These are phyloP conservation scores for Colletes gigas DNA, from an alignment of 1,140 invertebrate genomes.

Conservation along the genomic window DNA sequence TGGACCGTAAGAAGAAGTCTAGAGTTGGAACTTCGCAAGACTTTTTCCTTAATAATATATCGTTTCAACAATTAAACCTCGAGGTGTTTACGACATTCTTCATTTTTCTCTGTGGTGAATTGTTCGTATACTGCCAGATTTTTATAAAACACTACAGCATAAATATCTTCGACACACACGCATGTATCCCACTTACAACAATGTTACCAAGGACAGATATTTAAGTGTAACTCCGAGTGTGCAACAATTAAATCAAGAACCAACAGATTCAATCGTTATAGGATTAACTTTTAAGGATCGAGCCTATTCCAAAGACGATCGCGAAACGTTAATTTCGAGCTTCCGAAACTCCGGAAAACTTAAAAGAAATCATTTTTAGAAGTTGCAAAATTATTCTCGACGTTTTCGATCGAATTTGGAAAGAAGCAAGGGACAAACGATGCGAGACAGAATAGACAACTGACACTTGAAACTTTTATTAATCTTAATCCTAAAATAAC, in stretches of 20 bases:
- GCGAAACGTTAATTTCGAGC: too few species aligned
- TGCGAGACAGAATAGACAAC: too few species aligned
- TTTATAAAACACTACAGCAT: conserved; percentile 50
- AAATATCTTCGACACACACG: background rate
- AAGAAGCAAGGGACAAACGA: too few species aligned
- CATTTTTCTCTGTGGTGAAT: conserved; percentile 52
- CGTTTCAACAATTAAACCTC: background rate
- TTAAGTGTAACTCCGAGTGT: background rate
- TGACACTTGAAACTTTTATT: too few species aligned
- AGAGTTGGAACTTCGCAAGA: too few species aligned
- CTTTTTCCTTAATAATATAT: background rate
- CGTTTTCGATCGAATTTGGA: too few species aligned
- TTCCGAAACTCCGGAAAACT: background rate
- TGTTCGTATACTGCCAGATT: conserved; percentile 62
- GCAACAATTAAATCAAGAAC: background rate
- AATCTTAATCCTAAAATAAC: background rate
- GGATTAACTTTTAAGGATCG: background rate
- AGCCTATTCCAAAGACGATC: too few species aligned
- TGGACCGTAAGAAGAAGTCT: too few species aligned
- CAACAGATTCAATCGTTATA: background rate
- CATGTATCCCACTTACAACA: background rate
- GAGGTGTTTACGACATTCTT: conserved; percentile 7
- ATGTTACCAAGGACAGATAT: background rate
- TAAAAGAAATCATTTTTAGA: too few species aligned
- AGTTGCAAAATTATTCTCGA: too few species aligned